Conservation (phyloP, 1,140 invertebrate species). For the Oncopodura yosiiana region DNA sequence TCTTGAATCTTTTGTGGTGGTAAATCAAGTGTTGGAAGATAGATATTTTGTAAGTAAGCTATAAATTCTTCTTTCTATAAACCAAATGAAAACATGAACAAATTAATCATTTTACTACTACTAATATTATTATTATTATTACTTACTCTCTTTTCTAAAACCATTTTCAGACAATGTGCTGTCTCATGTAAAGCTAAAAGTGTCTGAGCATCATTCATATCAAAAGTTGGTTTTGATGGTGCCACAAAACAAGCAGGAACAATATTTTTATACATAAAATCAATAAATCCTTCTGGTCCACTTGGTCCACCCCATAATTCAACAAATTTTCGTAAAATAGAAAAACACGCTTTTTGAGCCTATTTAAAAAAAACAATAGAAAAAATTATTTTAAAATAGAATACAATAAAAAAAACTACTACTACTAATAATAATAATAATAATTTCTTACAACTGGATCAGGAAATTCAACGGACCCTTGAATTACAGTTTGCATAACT, state of each 20-base stretch:
- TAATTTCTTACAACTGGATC: conserved; percentile 44
- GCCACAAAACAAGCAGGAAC: conserved; percentile 50
- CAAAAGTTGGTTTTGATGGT: conserved; percentile 48
- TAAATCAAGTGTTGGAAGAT: conserved; percentile 43
- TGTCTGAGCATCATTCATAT: conserved; percentile 49
- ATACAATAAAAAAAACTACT: neutral
- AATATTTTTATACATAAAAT: conserved; percentile 48
- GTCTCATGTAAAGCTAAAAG: conserved; percentile 43
- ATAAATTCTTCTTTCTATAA: conserved; percentile 44
- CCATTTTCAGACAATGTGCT: conserved; percentile 41
- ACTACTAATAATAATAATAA: neutral
- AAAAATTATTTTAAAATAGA: neutral
- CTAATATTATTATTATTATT: no score
- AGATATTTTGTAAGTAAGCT: conserved; percentile 42
- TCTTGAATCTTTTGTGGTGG: conserved; percentile 41
- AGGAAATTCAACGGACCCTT: conserved; percentile 47
- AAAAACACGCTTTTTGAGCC: conserved; percentile 49
- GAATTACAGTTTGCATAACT: conserved; percentile 46
- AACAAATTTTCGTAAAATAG: conserved; percentile 46
- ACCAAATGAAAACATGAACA: no score
- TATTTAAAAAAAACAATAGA: conserved; percentile 20
- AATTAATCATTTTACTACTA: conserved; percentile 10
- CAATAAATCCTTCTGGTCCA: conserved; percentile 42
- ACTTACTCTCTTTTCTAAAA: conserved; percentile 43
- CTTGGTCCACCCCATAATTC: conserved; percentile 45